Evolutionary conservation across 2,888 invertebrate genomes (phyloP).

Genomic region (Drosophila suboccidentalis): DNA sequence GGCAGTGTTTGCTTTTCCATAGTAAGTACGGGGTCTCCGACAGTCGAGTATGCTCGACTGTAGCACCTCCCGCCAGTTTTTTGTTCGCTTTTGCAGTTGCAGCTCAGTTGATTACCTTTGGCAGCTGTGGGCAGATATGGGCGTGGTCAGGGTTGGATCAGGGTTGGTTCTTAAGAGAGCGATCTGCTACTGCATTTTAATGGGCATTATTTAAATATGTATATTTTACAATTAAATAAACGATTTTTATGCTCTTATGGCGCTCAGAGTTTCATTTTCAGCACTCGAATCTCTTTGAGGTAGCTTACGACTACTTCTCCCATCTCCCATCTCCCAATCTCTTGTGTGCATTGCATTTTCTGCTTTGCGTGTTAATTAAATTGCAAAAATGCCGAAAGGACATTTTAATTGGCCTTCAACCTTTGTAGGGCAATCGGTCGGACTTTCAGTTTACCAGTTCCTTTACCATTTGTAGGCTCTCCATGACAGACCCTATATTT

Average conservation of each 20-base stretch:
- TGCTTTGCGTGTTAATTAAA: conserved; percentile 75
- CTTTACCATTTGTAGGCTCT: not conserved
- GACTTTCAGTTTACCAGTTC: not conserved
- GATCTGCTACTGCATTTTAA: conserved; percentile 70
- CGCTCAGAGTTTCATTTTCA: conserved; percentile 35
- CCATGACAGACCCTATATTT: not conserved
- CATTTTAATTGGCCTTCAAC: conserved; percentile 77
- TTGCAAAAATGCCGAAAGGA: conserved; percentile 73
- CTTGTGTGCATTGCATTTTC: conserved; percentile 20
- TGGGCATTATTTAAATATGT: conserved; percentile 79
- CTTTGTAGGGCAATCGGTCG: conserved; percentile 50
- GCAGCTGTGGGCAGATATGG: conserved; percentile 69
- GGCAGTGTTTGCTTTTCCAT: too few species aligned
- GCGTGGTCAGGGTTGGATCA: not conserved
- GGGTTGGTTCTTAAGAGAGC: conserved; percentile 54
- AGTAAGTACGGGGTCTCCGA: too few species aligned
- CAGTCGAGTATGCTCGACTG: too few species aligned
- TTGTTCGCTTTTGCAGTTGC: conserved; percentile 33
- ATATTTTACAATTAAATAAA: conserved; percentile 81
- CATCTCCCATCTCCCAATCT: not conserved
- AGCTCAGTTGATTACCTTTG: conserved; percentile 75
- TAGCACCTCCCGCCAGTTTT: too few species aligned
- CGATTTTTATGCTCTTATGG: conserved; percentile 67
- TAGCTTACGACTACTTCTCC: not conserved
- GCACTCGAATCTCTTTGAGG: conserved; percentile 33